These are phyloP conservation scores for Lymantria monacha DNA, from an alignment of 2,888 invertebrate species.

Conservation along the genomic window DNA sequence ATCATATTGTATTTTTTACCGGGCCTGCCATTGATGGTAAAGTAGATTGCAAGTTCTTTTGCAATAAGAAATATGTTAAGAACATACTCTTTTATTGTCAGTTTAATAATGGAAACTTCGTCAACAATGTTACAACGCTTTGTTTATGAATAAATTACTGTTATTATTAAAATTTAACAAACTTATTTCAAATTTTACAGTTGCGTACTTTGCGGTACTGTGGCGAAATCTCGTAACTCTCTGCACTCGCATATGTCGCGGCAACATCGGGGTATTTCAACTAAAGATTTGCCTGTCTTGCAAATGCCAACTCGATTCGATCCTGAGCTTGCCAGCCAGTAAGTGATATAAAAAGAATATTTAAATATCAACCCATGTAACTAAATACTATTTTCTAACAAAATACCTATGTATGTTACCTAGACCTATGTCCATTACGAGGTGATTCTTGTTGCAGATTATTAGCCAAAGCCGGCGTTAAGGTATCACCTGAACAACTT, in stretches of 20 bases:
- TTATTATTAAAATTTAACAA: too few relatives aligned
- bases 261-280: conserved; percentile 95
- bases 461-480: conserved; percentile 93
- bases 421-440: not conserved
- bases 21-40: too few relatives aligned
- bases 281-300: conserved; percentile 94
- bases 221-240: conserved; percentile 95
- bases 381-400: too few relatives aligned
- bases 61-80: too few relatives aligned
- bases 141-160: too few relatives aligned
- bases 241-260: conserved; percentile 97
- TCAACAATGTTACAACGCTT: too few relatives aligned
- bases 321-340: conserved; percentile 92
- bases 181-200: conserved; percentile 49
- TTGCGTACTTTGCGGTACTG: conserved; percentile 95
- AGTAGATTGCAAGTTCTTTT: too few relatives aligned
- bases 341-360: conserved; percentile 35
- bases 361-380: not conserved
- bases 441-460: conserved; percentile 69
- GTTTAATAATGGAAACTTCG: too few relatives aligned
- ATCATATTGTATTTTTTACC: not conserved
- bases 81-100: too few relatives aligned
- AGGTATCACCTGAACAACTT: conserved; percentile 91
- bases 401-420: too few relatives aligned
- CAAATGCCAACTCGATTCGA: conserved; percentile 97